Evolutionary conservation across 2,888 invertebrate genomes (phyloP).

Genomic region (Furcula furcula): DNA sequence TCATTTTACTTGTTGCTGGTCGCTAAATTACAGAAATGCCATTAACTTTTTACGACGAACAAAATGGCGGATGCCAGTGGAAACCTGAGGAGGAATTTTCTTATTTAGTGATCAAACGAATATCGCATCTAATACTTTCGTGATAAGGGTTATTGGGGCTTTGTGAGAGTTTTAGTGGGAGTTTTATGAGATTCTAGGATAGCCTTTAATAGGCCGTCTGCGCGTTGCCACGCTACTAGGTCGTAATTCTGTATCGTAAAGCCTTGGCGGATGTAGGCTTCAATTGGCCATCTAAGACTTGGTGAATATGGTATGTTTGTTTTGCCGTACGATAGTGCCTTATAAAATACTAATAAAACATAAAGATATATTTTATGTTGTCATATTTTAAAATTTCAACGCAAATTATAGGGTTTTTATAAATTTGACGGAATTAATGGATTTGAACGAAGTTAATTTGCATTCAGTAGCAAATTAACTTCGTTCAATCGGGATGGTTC

Average conservation of each 20-base stretch:
- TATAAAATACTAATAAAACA: too few species aligned
- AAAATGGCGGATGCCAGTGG: slow-evolving; percentile 60
- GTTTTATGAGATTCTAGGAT: slow-evolving; percentile 62
- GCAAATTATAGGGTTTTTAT: too few species aligned
- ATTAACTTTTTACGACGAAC: slow-evolving; percentile 76
- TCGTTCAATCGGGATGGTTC: too few species aligned
- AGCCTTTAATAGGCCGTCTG: slow-evolving; percentile 69
- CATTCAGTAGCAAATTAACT: too few species aligned
- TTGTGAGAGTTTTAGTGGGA: slow-evolving; percentile 29
- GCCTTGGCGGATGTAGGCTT: slow-evolving; percentile 48
- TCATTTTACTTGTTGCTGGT: slow-evolving; percentile 73
- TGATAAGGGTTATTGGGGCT: slow-evolving; percentile 33
- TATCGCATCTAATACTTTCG: slow-evolving; percentile 33
- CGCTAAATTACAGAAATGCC: slow-evolving; percentile 61
- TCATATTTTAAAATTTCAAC: neutral
- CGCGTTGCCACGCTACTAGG: slow-evolving; percentile 53
- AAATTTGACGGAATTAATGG: too few species aligned
- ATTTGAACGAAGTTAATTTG: too few species aligned
- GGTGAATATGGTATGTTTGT: slow-evolving; percentile 22
- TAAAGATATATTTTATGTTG: too few species aligned
- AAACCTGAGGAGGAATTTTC: slow-evolving; percentile 42
- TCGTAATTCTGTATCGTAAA: slow-evolving; percentile 69
- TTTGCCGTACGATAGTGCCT: too few species aligned
- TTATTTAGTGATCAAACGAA: slow-evolving; percentile 30
- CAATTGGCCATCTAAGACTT: slow-evolving; percentile 32